Evolutionary conservation across 2,797 vertebrate species (phyloP), one percentile per base, ranked within the genome.

Genomic region (Betta splendens): DNA sequence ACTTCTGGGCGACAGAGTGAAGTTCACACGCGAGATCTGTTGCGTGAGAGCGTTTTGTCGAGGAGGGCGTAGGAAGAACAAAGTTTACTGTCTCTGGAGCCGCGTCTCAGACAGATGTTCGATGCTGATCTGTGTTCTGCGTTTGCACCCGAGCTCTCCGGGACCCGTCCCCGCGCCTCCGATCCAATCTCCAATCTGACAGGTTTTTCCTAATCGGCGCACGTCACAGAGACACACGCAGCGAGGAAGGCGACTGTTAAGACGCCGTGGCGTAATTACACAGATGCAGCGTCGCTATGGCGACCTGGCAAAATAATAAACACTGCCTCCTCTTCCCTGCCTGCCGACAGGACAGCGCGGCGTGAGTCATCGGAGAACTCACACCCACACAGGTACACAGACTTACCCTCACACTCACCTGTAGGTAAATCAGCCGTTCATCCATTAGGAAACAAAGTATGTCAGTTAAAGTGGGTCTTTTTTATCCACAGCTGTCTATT

Each of bases 221-320:
- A 75, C 21, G 49, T 73, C 69, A 75, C 44, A 51, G 51, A 64
- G 49, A 64, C 40, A 59, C 25, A 16, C 50, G 69, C 57, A 58
- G 62, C 11, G 61, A 63, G 65, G 64, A 76, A 45, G 60, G 44
- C 20, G 66, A 77, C 70, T 70, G 59, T 79, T n/a, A 73, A 83
- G 75, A 79, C 66, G n/a, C 49, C 48, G 64, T 47, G 71, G 61
- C 69, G 72, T 75, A 89, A 89, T 87, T 88, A 80, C 61, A 71
- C 70, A 43, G 75, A 87, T 80, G 67, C 69, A 68, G 44, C 5
- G 85, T 85, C 67, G 53, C 87, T 56, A 88, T 88, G 86, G 86
- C 74, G 92, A 92, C 89, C 57, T 29, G 55, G 29, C 68, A 71
- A 74, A 92, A 92, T 87, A 91, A 91, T 89, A 92, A 92, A 92